These are phyloP conservation scores for Netta rufina DNA, from an alignment of 2,797 vertebrate species.

Conservation along the genomic window DNA sequence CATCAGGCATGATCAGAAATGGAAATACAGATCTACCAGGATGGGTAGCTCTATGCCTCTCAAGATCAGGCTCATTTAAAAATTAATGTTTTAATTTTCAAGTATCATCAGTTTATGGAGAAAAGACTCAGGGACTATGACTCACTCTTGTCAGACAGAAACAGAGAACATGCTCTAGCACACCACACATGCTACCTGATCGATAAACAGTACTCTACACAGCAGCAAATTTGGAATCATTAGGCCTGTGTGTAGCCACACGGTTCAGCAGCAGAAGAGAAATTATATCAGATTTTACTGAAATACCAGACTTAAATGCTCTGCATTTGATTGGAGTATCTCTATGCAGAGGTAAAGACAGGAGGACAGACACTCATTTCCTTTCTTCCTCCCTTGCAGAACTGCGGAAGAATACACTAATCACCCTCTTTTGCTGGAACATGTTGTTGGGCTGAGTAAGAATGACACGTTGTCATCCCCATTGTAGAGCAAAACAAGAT, in stretches of 20 bases:
- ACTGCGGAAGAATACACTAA: not conserved
- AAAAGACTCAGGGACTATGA: not conserved
- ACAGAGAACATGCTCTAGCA: not conserved
- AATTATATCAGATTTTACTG: not conserved
- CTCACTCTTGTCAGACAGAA: not conserved
- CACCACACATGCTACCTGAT: not conserved
- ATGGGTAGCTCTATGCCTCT: not conserved
- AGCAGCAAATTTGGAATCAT: not conserved
- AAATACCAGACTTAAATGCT: not conserved
- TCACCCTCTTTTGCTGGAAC: not conserved
- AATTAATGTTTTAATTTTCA: not conserved
- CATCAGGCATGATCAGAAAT: not conserved
- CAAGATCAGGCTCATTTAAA: not conserved
- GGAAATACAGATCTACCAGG: not conserved
- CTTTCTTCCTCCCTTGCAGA: not conserved
- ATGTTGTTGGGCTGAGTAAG: not conserved
- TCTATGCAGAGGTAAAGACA: not conserved
- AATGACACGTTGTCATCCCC: not conserved
- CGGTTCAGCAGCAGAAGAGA: not conserved
- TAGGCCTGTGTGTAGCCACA: accelerated
- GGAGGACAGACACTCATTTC: not conserved
- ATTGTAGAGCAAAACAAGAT: not conserved
- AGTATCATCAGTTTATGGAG: not conserved
- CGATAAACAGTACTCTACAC: not conserved
- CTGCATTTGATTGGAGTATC: not conserved